Evolutionary conservation across 2,888 invertebrate genomes (phyloP).

Genomic region (Diplolepis rosae): DNA sequence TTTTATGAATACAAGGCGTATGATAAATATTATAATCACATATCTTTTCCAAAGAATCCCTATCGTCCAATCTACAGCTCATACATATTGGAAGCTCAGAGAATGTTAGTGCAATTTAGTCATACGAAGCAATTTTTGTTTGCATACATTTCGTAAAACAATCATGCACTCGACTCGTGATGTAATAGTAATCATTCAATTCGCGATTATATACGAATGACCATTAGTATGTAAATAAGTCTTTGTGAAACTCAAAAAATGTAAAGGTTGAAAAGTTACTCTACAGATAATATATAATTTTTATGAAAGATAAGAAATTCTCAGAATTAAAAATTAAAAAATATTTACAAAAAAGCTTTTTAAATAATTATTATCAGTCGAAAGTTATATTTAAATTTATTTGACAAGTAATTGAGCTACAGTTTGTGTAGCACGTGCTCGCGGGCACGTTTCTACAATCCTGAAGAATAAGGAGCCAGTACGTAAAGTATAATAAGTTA

Average conservation of each 20-base stretch:
- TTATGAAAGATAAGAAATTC: no score
- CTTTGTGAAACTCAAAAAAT: conserved; percentile 7
- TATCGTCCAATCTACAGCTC: conserved; percentile 18
- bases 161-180: conserved; percentile 25
- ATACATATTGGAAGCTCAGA: conserved; percentile 9
- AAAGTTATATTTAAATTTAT: no score
- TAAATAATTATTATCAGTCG: no score
- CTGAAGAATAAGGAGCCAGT: neutral
- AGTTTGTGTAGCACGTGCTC: neutral
- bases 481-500: neutral
- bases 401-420: neutral
- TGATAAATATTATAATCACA: conserved; percentile 23
- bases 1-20: conserved; percentile 2
- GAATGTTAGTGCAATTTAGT: neutral
- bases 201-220: neutral
- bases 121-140: neutral
- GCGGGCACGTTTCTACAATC: neutral
- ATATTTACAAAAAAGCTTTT: no score
- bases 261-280: neutral
- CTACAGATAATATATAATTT: no score
- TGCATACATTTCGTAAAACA: conserved; percentile 18
- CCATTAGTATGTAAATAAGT: conserved; percentile 6
- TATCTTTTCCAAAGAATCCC: conserved; percentile 9
- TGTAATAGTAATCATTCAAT: conserved; percentile 15
- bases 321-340: no score